Percentiles rank a stretch among this genome's conserved stretches.
These are phyloP conservation scores for Myripristis murdjan DNA, from an alignment of 2,797 vertebrate genomes.

Conservation along the genomic window DNA sequence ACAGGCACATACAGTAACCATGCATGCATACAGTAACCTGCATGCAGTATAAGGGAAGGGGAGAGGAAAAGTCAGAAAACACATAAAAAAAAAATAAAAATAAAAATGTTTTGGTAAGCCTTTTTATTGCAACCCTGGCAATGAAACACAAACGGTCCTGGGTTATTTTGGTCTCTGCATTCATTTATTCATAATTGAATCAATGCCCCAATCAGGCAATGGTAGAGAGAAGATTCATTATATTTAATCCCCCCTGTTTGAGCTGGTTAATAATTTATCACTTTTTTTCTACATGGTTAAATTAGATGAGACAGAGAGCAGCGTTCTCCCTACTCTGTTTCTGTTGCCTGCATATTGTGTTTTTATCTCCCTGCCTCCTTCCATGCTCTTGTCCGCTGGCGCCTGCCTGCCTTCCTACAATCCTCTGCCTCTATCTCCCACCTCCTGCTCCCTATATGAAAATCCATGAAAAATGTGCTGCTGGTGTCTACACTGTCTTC, in stretches of 20 bases:
- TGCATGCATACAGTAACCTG: constrained; percentile 53
- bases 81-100: too few relatives aligned
- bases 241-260: constrained; percentile 76
- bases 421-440: background rate
- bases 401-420: constrained; percentile 9
- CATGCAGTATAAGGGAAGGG: constrained; percentile 21
- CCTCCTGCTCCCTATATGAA: constrained; percentile 34
- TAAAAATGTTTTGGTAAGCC: constrained; percentile 36
- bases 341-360: constrained; percentile 37
- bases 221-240: constrained; percentile 63
- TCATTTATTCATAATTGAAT: constrained; percentile 79
- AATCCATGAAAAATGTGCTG: constrained; percentile 66
- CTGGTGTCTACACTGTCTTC: constrained; percentile 46
- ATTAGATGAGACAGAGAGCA: constrained; percentile 71
- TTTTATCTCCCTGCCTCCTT: constrained; percentile 36
- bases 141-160: constrained; percentile 31
- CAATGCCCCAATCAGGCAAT: constrained; percentile 70
- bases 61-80: constrained; percentile 13
- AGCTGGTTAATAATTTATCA: constrained; percentile 78
- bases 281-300: constrained; percentile 65
- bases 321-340: constrained; percentile 48
- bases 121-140: constrained; percentile 33
- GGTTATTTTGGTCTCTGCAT: constrained; percentile 67
- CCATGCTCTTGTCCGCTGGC: constrained; percentile 30
- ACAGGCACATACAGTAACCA: constrained; percentile 30